phyloP scores from a whole-genome alignment of 2,888 invertebrate genomes.

The Mythimna albipuncta region DNA sequence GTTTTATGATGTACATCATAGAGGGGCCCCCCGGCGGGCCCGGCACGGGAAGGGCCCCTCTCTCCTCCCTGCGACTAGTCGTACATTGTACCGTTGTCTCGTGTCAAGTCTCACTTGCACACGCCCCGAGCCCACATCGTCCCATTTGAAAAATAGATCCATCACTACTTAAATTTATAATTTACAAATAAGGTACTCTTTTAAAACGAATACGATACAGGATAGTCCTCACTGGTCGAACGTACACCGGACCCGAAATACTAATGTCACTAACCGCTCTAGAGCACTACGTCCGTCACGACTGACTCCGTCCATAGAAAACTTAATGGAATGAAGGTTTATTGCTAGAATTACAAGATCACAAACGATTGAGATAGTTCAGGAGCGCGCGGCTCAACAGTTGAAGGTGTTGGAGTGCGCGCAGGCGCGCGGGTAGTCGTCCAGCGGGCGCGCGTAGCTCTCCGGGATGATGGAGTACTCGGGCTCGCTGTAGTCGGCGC shows the following conservation, averaged over 20 bases:
- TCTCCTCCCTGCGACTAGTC: slow-evolving; percentile 80
- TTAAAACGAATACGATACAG: slow-evolving; percentile 85
- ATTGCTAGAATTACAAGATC: slow-evolving; percentile 91
- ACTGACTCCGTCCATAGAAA: slow-evolving; percentile 81
- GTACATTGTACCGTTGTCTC: slow-evolving; percentile 84
- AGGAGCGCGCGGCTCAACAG: slow-evolving; percentile 81
- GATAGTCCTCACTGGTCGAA: slow-evolving; percentile 77
- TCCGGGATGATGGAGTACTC: slow-evolving; percentile 89
- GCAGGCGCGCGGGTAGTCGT: slow-evolving; percentile 85
- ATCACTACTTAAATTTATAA: slow-evolving; percentile 89
- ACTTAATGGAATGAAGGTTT: slow-evolving; percentile 90
- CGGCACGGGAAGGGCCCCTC: slow-evolving; percentile 68
- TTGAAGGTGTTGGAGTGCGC: slow-evolving; percentile 89
- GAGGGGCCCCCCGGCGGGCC: slow-evolving; percentile 64
- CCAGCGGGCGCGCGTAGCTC: slow-evolving; percentile 76
- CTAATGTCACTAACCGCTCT: slow-evolving; percentile 88
- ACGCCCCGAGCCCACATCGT: slow-evolving; percentile 71
- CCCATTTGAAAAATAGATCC: slow-evolving; percentile 89
- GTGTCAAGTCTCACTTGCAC: slow-evolving; percentile 89
- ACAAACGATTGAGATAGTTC: slow-evolving; percentile 85
- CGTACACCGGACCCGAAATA: slow-evolving; percentile 73
- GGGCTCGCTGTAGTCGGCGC: slow-evolving; percentile 85
- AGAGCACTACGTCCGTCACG: slow-evolving; percentile 87
- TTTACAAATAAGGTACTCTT: slow-evolving; percentile 90
- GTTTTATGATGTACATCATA: slow-evolving; percentile 77